These are phyloP conservation scores for Aspidapion aeneum DNA, from an alignment of 2,888 invertebrate genomes.

Conservation along the genomic window DNA sequence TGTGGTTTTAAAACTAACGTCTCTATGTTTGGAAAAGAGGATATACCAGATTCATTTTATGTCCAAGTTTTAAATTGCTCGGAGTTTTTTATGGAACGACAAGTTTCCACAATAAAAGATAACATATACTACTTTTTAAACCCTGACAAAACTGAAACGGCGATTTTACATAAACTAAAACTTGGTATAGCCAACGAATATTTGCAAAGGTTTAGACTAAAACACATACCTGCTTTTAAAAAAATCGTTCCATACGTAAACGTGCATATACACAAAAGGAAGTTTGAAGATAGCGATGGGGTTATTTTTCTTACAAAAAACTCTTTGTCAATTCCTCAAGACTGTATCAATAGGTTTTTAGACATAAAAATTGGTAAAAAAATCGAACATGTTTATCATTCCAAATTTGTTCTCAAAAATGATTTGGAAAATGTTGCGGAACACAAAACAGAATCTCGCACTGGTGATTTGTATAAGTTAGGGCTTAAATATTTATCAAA, in stretches of 20 bases:
- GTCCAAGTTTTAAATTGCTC: constrained; percentile 62
- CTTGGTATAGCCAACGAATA: constrained; percentile 55
- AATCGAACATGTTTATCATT: constrained; percentile 54
- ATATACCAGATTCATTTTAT: constrained; percentile 62
- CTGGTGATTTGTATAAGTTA: constrained; percentile 24
- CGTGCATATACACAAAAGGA: constrained; percentile 16
- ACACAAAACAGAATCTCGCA: constrained; percentile 6
- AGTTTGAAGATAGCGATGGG: constrained; percentile 13
- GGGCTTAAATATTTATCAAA: constrained; percentile 19
- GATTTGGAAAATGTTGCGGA: constrained; percentile 23
- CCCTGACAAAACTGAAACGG: constrained; percentile 28
- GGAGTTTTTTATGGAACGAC: constrained; percentile 62
- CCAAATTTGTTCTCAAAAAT: constrained; percentile 52
- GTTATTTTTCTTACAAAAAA: constrained; percentile 12
- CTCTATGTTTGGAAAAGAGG: constrained; percentile 58
- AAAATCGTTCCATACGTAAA: constrained; percentile 53
- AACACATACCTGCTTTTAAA: constrained; percentile 48
- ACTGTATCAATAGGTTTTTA: constrained; percentile 18
- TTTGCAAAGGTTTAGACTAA: constrained; percentile 56
- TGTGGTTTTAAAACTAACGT: constrained; percentile 37
- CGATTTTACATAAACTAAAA: constrained; percentile 33
- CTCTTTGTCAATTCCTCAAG: constrained; percentile 7
- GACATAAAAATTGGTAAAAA: constrained; percentile 51
- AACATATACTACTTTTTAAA: constrained; percentile 61
- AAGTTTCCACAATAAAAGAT: constrained; percentile 63